A percentile compares a stretch with the other conserved stretches of the same genome.
These are phyloP conservation scores for Ibidorhyncha struthersii DNA, from an alignment of 2,113 vertebrate genomes.

Conservation along the genomic window DNA sequence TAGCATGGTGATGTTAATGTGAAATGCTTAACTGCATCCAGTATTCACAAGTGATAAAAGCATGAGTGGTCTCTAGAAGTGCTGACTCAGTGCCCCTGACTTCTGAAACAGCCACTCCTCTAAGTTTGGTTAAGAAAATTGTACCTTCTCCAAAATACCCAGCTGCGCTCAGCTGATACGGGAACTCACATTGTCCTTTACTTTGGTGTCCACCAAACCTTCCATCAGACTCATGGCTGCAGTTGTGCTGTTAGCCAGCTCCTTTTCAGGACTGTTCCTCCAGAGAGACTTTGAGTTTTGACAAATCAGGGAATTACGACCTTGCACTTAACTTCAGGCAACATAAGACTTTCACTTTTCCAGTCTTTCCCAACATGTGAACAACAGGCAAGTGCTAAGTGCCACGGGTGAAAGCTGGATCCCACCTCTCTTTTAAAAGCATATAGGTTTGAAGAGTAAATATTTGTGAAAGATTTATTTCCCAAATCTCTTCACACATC, in stretches of 20 bases:
- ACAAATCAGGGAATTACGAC: background rate
- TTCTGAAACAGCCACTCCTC: constrained; percentile 46
- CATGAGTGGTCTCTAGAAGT: background rate
- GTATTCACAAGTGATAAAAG: background rate
- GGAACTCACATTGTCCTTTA: background rate
- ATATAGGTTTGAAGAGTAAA: background rate
- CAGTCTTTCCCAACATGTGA: background rate
- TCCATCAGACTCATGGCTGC: background rate
- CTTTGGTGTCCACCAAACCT: background rate
- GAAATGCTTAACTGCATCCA: background rate
- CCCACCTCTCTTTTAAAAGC: background rate
- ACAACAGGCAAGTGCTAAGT: background rate
- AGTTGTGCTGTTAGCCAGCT: background rate
- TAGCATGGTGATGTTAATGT: background rate
- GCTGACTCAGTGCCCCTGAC: constrained; percentile 30
- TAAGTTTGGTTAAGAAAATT: constrained; percentile 34
- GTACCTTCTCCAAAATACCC: constrained; percentile 22
- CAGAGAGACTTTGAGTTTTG: background rate
- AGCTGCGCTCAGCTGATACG: background rate
- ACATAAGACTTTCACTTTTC: background rate
- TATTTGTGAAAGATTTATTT: background rate
- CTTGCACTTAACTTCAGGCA: background rate
- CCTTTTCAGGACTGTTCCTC: background rate
- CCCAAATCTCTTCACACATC: background rate
- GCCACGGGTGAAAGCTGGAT: background rate